A percentile compares a stretch with the other conserved stretches of the same genome.
These are phyloP conservation scores for Brachionus paranguensis DNA, from an alignment of 1,140 invertebrate species.

Conservation along the genomic window DNA sequence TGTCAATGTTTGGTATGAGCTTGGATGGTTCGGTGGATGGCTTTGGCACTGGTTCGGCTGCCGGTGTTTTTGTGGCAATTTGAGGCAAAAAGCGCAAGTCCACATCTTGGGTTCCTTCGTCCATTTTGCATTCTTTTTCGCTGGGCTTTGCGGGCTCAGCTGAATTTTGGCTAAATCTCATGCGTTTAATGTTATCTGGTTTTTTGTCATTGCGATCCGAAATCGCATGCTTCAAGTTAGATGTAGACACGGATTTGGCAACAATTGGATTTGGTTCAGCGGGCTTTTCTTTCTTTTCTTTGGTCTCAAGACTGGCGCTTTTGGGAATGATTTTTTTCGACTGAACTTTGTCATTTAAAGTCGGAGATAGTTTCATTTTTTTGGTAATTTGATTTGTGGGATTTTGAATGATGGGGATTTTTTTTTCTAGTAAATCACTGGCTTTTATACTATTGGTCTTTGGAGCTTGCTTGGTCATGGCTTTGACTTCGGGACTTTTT, in stretches of 20 bases:
- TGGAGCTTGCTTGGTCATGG: background rate
- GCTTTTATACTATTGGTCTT: background rate
- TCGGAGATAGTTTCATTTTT: conserved; percentile 4
- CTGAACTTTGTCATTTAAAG: background rate
- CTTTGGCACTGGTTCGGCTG: no score
- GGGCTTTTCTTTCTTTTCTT: background rate
- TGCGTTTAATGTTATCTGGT: background rate
- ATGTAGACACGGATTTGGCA: background rate
- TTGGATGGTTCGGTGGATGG: background rate
- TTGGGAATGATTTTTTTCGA: background rate
- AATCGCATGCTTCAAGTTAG: background rate
- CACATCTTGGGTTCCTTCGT: background rate
- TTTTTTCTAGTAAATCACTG: background rate
- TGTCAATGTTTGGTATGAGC: background rate
- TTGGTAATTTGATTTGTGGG: background rate
- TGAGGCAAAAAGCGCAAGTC: background rate
- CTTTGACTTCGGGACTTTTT: background rate
- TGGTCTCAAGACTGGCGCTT: background rate
- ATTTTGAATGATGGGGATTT: background rate
- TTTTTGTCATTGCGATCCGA: background rate
- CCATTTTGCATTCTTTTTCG: background rate
- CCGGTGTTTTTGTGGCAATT: background rate
- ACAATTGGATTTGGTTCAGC: background rate
- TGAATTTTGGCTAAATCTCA: background rate
- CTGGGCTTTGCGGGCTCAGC: background rate